Base-by-base conservation (phyloP, 1,140 invertebrate species). In the Drosophila lini region DNA sequence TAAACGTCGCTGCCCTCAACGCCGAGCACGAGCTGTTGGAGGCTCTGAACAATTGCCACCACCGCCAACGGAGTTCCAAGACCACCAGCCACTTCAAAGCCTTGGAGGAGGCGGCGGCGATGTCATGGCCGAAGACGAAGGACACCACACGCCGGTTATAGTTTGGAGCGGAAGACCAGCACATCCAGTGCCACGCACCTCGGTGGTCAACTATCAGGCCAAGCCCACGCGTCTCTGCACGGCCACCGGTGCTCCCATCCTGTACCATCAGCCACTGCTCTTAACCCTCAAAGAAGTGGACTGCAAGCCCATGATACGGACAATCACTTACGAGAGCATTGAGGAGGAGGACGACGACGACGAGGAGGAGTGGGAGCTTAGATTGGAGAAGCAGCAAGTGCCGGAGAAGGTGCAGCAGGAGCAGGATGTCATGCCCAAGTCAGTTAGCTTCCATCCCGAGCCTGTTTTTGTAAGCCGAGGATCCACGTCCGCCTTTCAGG, bases 201-300 rank as follows among this genome's bases (percentile, higher is more conserved):
- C 38, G 10, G 55, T 79, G 13, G 19, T 82, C 16, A 60, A 85
- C 34, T 85, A 48, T 31, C 45, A 63, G 15, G 55, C 75, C 0
- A 55, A 78, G 10, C 40, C 61, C 10, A 79, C 75, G 5, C 50
- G 55, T 1, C 11, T 85, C 0, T 7, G 38, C 7, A 34, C 64
- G 0, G 32, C 32, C 11, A 53, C 50, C 7, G 79, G 74, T 1
- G 45, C 57, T 19, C 60, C 68, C 8, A 74, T 88, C 3, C 55
- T 42, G 8, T 89, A 45, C 32, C 82, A 86, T 40, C 38, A 71
- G 2, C 82, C 82, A 9, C 45, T 88, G 8, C 19, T 19, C 10
- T 10, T 60, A 3, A 5, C 31, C 11, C 3, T 25, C 22, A 32
- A 3, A 34, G 16, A n/a, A 0, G n/a, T 6, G 2, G 15, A 34